These are phyloP conservation scores for Orthonychiurus folsomi DNA, from an alignment of 2,888 invertebrate genomes.

Conservation along the genomic window DNA sequence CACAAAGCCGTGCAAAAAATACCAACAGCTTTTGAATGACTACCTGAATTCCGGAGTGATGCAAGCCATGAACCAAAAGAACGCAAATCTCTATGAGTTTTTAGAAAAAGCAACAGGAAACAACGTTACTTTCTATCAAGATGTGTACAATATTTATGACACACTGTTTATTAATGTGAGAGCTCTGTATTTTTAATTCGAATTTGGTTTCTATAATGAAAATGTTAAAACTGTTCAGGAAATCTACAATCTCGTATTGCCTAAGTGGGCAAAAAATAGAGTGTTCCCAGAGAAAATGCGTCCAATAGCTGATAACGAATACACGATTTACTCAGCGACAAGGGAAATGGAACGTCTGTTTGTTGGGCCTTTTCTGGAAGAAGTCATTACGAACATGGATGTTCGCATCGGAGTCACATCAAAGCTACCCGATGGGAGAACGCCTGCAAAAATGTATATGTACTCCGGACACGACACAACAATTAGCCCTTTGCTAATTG, in stretches of 20 bases:
- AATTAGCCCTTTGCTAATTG: not conserved
- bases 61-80: not conserved
- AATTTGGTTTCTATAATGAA: too few relatives aligned
- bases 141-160: not conserved
- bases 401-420: too few relatives aligned
- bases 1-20: not conserved
- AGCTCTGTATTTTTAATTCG: not conserved
- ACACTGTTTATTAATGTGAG: not conserved
- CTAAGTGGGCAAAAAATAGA: not conserved
- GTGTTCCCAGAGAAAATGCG: not conserved
- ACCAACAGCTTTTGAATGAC: not conserved
- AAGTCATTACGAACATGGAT: not conserved
- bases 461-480: not conserved
- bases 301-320: not conserved
- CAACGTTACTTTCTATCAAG: not conserved
- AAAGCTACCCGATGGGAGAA: not conserved
- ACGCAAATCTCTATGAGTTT: not conserved
- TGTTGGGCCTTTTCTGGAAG: not conserved
- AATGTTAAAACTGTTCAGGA: not conserved
- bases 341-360: not conserved
- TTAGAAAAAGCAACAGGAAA: not conserved
- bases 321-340: not conserved
- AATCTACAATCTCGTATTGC: not conserved
- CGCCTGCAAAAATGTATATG: not conserved
- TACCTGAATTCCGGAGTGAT: not conserved